These are phyloP conservation scores for Cyphomyrus plagiostoma DNA, from an alignment of 2,113 vertebrate genomes.

Conservation along the genomic window DNA sequence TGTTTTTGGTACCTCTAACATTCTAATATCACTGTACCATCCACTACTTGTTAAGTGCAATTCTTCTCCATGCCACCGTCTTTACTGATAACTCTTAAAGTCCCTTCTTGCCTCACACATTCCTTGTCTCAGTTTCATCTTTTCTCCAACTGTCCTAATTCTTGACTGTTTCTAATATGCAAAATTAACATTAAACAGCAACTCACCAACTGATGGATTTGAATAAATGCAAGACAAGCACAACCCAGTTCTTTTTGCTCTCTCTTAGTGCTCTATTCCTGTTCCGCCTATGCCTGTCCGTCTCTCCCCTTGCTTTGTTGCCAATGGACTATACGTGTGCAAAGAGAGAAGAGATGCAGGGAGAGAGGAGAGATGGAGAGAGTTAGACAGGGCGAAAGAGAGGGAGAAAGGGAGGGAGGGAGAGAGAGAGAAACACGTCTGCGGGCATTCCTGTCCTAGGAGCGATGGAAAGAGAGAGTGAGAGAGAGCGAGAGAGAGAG, in stretches of 20 bases:
- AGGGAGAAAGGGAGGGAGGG: slow-evolving; percentile 49
- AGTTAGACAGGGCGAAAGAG: slow-evolving; percentile 55
- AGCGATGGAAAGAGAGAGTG: slow-evolving; percentile 46
- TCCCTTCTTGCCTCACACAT: neutral
- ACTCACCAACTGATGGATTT: slow-evolving; percentile 38
- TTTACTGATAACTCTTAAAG: slow-evolving; percentile 1
- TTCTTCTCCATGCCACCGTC: neutral
- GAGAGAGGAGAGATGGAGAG: slow-evolving; percentile 47
- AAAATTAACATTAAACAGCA: slow-evolving; percentile 13
- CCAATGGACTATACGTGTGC: slow-evolving; percentile 44
- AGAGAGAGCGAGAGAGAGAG: slow-evolving; percentile 29
- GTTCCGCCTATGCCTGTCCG: slow-evolving; percentile 36
- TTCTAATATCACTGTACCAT: neutral
- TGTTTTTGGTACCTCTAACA: neutral
- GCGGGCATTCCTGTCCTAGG: slow-evolving; percentile 63
- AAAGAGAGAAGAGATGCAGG: slow-evolving; percentile 29
- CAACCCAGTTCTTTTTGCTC: slow-evolving; percentile 38
- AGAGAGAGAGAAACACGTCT: slow-evolving; percentile 63
- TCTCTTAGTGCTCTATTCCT: slow-evolving; percentile 46
- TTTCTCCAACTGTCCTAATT: neutral
- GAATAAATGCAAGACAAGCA: slow-evolving; percentile 28
- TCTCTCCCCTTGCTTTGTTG: slow-evolving; percentile 52
- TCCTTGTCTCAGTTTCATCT: neutral
- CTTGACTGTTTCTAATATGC: neutral
- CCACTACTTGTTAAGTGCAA: neutral